phyloP scores from a whole-genome alignment of 2,888 invertebrate genomes.

The Tuta absoluta region DNA sequence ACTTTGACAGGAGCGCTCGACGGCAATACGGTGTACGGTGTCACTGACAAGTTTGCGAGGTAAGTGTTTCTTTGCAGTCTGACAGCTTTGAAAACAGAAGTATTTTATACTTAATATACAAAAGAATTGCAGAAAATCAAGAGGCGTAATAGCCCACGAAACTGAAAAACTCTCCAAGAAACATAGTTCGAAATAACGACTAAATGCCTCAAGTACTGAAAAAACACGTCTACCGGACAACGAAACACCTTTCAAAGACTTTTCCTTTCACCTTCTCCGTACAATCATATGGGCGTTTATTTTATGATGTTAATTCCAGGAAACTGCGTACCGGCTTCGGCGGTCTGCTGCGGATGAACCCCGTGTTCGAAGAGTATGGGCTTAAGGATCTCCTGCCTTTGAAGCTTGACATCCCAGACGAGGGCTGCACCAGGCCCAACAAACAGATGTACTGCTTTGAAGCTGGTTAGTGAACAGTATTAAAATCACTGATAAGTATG shows the following conservation, averaged over 20 bases:
- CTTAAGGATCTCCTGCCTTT: slow-evolving; percentile 93
- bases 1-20: slow-evolving; percentile 92
- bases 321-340: slow-evolving; percentile 91
- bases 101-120: too few relatives aligned
- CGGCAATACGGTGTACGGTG: slow-evolving; percentile 94
- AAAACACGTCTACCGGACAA: too few relatives aligned
- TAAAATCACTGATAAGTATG: too few relatives aligned
- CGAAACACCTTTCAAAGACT: too few relatives aligned
- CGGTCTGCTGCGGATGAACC: slow-evolving; percentile 92
- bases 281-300: slow-evolving; percentile 1
- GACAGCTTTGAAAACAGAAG: too few relatives aligned
- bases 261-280: neutral
- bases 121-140: too few relatives aligned
- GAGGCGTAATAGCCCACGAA: too few relatives aligned
- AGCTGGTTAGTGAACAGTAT: slow-evolving; percentile 87
- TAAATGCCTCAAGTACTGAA: too few relatives aligned
- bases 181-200: too few relatives aligned
- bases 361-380: slow-evolving; percentile 92
- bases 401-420: slow-evolving; percentile 94
- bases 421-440: slow-evolving; percentile 94
- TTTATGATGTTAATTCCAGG: slow-evolving; percentile 60
- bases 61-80: slow-evolving; percentile 47
- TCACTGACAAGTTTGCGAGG: slow-evolving; percentile 90
- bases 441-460: slow-evolving; percentile 96
- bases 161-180: too few relatives aligned